Percentiles rank a stretch among this genome's conserved stretches.
phyloP scores from a whole-genome alignment of 2,797 vertebrate species.

The Molothrus ater region DNA sequence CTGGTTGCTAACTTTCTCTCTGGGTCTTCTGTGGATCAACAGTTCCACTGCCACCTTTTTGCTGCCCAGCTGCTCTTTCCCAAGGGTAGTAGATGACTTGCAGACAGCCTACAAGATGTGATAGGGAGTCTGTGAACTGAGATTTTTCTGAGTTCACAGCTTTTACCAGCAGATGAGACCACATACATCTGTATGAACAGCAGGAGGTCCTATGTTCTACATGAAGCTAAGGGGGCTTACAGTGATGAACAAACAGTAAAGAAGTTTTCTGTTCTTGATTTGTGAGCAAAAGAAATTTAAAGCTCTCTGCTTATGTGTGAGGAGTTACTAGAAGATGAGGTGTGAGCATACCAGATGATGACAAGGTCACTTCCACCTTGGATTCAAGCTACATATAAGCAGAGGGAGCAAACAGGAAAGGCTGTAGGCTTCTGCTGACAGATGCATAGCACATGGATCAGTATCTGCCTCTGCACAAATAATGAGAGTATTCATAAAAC shows the following conservation, averaged over 20 bases:
- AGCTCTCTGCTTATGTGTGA: neutral
- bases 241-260: neutral
- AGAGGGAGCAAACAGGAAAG: neutral
- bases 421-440: neutral
- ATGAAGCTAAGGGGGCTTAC: neutral
- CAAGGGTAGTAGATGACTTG: neutral
- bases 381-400: neutral
- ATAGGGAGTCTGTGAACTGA: neutral
- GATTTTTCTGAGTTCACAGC: neutral
- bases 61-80: neutral
- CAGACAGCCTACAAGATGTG: neutral
- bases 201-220: neutral
- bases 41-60: neutral
- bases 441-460: neutral
- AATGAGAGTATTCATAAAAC: slow-evolving; percentile 8
- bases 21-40: neutral
- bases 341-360: neutral
- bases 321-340: neutral
- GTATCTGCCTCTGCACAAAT: neutral
- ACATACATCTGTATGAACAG: neutral
- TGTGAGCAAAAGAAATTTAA: neutral
- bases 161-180: neutral
- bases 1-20: neutral
- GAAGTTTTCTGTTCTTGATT: neutral
- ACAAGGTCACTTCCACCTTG: neutral